Evolutionary conservation across 2,113 vertebrate species (phyloP).

Genomic region (Podilymbus podiceps): DNA sequence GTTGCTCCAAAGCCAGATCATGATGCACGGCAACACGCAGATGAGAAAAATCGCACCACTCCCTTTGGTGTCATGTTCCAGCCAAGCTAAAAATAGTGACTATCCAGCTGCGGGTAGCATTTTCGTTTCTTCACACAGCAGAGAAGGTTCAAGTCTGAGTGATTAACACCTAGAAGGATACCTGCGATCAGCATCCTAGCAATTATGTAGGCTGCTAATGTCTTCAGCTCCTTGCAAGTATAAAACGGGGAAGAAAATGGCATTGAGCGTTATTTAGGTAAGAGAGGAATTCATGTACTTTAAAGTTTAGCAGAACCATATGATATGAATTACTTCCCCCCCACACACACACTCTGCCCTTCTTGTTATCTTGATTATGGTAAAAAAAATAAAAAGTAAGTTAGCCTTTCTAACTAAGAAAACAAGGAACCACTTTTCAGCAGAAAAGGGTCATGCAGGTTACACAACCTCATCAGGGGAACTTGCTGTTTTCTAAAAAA

Average conservation of each 20-base stretch:
- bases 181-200: background rate
- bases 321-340: accelerated
- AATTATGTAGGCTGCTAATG: background rate
- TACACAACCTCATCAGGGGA: background rate
- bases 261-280: background rate
- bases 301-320: background rate
- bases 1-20: background rate
- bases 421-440: background rate
- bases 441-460: background rate
- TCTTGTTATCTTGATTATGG: background rate
- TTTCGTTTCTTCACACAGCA: background rate
- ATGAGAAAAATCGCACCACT: background rate
- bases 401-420: background rate
- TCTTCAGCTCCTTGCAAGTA: background rate
- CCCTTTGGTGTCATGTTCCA: background rate
- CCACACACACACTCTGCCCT: background rate
- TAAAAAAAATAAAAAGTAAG: too few species aligned
- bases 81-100: background rate
- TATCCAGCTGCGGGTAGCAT: background rate
- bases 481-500: background rate
- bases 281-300: background rate
- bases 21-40: background rate
- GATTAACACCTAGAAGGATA: background rate
- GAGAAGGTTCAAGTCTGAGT: background rate
- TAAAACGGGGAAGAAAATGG: background rate